phyloP scores from a whole-genome alignment of 2,113 vertebrate species.

The Tringa solitaria region DNA sequence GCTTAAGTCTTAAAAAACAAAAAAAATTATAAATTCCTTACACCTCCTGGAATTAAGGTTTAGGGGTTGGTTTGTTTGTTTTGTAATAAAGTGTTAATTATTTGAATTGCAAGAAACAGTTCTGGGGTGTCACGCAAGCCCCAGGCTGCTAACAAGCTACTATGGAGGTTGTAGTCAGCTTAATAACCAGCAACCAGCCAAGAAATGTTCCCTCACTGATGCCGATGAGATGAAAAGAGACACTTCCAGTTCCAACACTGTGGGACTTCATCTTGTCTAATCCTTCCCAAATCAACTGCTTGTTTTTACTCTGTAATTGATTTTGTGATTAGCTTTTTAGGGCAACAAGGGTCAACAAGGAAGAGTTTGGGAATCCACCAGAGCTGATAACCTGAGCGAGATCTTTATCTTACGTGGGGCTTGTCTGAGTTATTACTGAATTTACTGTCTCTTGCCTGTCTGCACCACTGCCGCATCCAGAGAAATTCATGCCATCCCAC shows the following conservation, averaged over 20 bases:
- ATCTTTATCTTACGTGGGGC: not conserved
- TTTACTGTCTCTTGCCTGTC: not conserved
- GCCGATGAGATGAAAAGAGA: not conserved
- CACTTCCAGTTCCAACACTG: not conserved
- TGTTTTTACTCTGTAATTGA: not conserved
- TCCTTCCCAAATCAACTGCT: not conserved
- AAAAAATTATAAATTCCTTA: not conserved
- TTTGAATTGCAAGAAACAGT: not conserved
- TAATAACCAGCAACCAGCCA: not conserved
- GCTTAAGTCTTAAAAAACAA: not conserved
- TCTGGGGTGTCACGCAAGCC: not conserved
- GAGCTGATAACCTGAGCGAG: not conserved
- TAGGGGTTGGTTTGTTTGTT: not conserved
- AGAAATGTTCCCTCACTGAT: not conserved
- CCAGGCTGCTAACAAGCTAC: not conserved
- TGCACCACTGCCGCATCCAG: not conserved
- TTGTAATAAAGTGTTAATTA: not conserved
- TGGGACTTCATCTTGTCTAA: not conserved
- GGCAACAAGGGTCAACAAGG: not conserved
- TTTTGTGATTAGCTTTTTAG: not conserved
- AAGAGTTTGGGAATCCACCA: not conserved
- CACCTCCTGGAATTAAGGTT: not conserved
- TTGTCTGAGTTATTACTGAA: not conserved
- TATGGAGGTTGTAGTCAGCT: not conserved
- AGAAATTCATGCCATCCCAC: not conserved